Conservation (phyloP, 2,888 invertebrate species). For the Nomada lathburiana region DNA sequence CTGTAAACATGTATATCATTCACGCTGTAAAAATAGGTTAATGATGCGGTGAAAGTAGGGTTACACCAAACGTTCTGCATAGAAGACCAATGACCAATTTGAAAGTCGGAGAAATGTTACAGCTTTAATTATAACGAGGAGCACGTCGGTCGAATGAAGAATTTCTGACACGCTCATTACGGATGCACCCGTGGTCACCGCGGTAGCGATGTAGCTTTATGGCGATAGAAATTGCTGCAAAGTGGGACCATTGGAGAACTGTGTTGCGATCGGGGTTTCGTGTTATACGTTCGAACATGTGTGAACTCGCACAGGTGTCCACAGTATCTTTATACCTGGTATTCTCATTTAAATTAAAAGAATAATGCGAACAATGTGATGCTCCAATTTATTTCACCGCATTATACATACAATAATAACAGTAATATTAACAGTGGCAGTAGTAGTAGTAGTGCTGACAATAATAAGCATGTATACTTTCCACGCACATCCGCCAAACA, state of each 20-base stretch:
- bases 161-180: slow-evolving; percentile 56
- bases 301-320: neutral
- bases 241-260: slow-evolving; percentile 38
- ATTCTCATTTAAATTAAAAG: neutral
- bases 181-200: slow-evolving; percentile 50
- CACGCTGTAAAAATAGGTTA: too few species aligned
- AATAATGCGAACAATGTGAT: neutral
- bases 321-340: neutral
- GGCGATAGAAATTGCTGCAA: slow-evolving; percentile 56
- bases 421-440: too few species aligned
- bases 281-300: slow-evolving; percentile 6
- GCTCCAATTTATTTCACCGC: neutral
- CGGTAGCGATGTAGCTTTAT: slow-evolving; percentile 45
- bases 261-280: slow-evolving; percentile 30
- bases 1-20: neutral
- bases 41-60: too few species aligned
- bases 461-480: neutral
- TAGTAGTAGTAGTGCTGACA: too few species aligned
- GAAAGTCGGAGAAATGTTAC: slow-evolving; percentile 54
- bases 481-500: neutral
- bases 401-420: too few species aligned
- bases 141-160: slow-evolving; percentile 57
- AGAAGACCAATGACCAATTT: slow-evolving; percentile 40
- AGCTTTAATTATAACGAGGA: slow-evolving; percentile 41
- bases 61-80: too few species aligned